Evolutionary conservation across 1,140 invertebrate genomes (phyloP), one percentile per base, ranked within the genome.

Genomic region (Babylonia areolata): DNA sequence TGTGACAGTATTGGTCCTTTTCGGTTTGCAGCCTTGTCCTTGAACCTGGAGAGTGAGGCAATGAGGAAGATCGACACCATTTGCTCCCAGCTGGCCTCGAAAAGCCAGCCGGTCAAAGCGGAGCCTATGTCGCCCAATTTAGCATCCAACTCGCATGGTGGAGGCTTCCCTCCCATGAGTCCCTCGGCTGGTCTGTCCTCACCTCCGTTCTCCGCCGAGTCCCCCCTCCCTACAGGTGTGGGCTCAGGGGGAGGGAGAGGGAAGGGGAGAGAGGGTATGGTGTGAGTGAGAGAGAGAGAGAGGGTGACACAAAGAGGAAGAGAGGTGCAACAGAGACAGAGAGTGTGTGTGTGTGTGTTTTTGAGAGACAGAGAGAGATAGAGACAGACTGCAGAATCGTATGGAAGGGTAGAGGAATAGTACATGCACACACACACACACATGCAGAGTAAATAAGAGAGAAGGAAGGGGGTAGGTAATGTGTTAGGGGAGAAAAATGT

Each of bases 41-140:
- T 64, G 75, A 87, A 83, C 78, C 33, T 87, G 71, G 87, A 87
- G 71, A 86, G 79, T 0, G 86, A 88, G 39, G 77, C 86, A 20
- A 89, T 91, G 88, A 54, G 88, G 23, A 87, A 85, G 75, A 89
- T 89, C 51, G 90, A 91, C 78, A 88, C 86, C 75, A 88, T 90
- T 28, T 89, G 89, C 71, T 86, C 89, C 11, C 88, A 89, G 85
- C 80, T 91, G 69, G 91, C 89, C n/a, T 69, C 78, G 40, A 75
- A 87, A 37, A 81, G 85, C 23, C 82, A 83, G 46, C 71, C 78
- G 28, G 79, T 91, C 33, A 91, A 91, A 80, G 87, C 89, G n/a
- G 90, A 91, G 81, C 89, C 87, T n/a, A 84, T 86, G 42, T 91
- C 90, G 0, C 90, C 90, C 64, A 84, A 28, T 35, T 37, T 51